These are phyloP conservation scores for Hetaerina americana DNA, from an alignment of 1,140 invertebrate species.

Conservation along the genomic window DNA sequence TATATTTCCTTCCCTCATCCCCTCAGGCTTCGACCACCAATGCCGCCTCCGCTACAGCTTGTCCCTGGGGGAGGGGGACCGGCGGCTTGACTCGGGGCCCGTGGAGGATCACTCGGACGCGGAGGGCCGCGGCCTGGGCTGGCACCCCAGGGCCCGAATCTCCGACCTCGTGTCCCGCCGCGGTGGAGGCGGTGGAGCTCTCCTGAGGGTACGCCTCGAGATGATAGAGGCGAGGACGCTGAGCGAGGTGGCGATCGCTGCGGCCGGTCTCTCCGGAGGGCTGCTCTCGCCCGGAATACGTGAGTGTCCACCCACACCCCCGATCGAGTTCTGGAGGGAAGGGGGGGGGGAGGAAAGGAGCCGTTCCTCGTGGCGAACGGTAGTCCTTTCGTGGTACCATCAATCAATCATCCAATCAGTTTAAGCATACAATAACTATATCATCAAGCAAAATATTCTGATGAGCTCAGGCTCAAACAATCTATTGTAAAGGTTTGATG, in stretches of 20 bases:
- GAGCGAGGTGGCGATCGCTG: constrained; percentile 45
- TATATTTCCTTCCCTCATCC: no score
- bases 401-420: no score
- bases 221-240: constrained; percentile 63
- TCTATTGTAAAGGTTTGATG: no score
- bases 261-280: not conserved
- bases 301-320: no score
- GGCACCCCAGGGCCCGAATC: constrained; percentile 50
- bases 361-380: no score
- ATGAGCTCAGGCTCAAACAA: no score
- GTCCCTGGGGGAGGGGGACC: constrained; percentile 55
- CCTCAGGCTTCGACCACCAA: constrained; percentile 63
- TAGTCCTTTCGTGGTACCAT: no score
- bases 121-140: constrained; percentile 57
- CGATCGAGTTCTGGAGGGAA: no score
- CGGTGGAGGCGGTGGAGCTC: constrained; percentile 14
- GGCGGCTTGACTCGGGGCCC: constrained; percentile 57
- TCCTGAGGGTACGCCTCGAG: constrained; percentile 55
- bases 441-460: no score
- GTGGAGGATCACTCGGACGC: constrained; percentile 65
- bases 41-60: constrained; percentile 64
- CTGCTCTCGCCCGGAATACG: not conserved
- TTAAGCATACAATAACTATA: no score
- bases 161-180: constrained; percentile 34
- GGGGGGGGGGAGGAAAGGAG: no score